Evolutionary conservation across 1,140 invertebrate species (phyloP).

Genomic region (Euura saliciscinereae): DNA sequence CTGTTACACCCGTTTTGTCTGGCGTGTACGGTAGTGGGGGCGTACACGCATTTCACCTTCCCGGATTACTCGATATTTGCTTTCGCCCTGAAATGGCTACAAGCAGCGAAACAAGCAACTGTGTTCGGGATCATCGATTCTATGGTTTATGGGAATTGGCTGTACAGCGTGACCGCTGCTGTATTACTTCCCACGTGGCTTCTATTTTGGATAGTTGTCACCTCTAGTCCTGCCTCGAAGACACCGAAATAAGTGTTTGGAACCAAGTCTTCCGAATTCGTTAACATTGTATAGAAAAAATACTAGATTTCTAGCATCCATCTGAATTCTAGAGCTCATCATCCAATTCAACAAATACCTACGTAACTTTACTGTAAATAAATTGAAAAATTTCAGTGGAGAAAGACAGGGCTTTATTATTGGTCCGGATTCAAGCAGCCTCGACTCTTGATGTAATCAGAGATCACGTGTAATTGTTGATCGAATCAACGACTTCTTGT

Average conservation of each 20-base stretch:
- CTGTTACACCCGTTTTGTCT: conserved; percentile 74
- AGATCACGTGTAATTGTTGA: too few species aligned
- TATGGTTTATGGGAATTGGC: conserved; percentile 75
- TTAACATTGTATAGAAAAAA: neutral
- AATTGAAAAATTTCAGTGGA: too few species aligned
- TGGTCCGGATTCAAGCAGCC: too few species aligned
- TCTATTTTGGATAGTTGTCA: conserved; percentile 61
- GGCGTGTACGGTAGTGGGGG: conserved; percentile 64
- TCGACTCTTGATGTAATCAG: too few species aligned
- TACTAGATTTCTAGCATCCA: neutral
- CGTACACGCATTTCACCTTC: conserved; percentile 68
- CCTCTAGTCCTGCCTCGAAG: neutral
- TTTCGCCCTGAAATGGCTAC: conserved; percentile 60
- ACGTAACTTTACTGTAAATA: too few species aligned
- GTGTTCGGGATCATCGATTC: conserved; percentile 83
- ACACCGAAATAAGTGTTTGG: neutral
- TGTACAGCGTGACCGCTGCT: conserved; percentile 63
- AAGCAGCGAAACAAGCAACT: conserved; percentile 76
- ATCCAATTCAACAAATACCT: neutral
- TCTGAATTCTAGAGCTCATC: neutral
- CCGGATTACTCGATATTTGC: conserved; percentile 62
- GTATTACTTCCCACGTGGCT: conserved; percentile 69
- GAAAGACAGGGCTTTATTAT: too few species aligned
- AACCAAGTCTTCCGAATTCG: too few species aligned
- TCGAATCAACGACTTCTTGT: too few species aligned